A percentile compares a stretch with the other conserved stretches of the same genome.
Conservation (phyloP, 2,888 invertebrate species). For the Drosophila melanosoma region DNA sequence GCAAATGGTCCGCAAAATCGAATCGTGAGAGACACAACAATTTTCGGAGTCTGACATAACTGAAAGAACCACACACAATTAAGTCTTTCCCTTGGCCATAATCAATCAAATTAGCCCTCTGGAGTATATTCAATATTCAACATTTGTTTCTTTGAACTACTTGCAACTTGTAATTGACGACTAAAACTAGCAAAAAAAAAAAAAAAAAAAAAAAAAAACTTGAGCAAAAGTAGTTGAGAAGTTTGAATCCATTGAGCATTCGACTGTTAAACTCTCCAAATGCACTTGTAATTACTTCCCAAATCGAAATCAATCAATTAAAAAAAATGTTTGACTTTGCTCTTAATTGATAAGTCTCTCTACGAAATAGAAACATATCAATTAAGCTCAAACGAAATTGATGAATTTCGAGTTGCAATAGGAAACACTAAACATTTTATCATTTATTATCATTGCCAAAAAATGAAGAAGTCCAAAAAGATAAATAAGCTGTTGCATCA, state of each 20-base stretch:
- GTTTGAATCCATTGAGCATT: slow-evolving; percentile 37
- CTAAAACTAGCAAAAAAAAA: not conserved
- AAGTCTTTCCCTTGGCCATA: not conserved
- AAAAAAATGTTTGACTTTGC: slow-evolving; percentile 52
- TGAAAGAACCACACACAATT: slow-evolving; percentile 2
- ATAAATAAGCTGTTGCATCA: not conserved
- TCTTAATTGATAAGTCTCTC: slow-evolving; percentile 58
- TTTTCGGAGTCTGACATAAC: slow-evolving; percentile 10
- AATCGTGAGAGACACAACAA: slow-evolving; percentile 1
- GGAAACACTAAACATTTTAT: not conserved
- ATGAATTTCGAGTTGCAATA: slow-evolving; percentile 41
- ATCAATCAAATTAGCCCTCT: slow-evolving; percentile 26
- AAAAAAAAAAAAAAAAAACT: not conserved
- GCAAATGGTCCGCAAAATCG: slow-evolving; percentile 16
- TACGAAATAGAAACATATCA: slow-evolving; percentile 23
- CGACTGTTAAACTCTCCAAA: slow-evolving; percentile 41
- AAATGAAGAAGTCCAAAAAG: not conserved
- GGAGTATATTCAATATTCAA: slow-evolving; percentile 9
- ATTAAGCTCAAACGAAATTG: slow-evolving; percentile 63
- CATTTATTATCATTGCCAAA: not conserved
- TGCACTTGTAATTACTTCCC: slow-evolving; percentile 59
- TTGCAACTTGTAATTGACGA: not conserved
- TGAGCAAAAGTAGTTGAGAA: slow-evolving; percentile 18
- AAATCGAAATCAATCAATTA: slow-evolving; percentile 68
- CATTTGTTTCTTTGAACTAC: slow-evolving; percentile 10